Base-by-base conservation (phyloP, 2,888 invertebrate species). In the Platerodrilus igneus region DNA sequence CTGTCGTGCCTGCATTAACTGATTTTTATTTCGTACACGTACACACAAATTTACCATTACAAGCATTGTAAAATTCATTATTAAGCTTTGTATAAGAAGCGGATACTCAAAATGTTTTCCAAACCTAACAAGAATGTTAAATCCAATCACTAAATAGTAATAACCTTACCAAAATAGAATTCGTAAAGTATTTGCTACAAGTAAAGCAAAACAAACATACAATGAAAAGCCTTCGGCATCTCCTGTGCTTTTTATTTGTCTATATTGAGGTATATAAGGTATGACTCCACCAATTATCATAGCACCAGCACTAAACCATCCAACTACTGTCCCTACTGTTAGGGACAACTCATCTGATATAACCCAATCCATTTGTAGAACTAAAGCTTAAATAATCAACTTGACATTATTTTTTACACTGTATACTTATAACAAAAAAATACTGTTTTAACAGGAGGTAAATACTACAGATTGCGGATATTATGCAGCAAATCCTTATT, bases 31-130 rank as follows among this genome's bases (percentile, higher is more conserved):
- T 58, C 84, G 81, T 49, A 93, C 86, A 63, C 75, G 78, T 15
- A 95, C 88, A 75, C 95, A 96, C 30, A 96, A 73, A 67, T 92
- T 87, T 50, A 96, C 86, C 90, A 97, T 90, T 38, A 82, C 75
- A 70, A 95, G 80, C 99, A 99, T 99, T 51, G 92, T 87, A 39
- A 87, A 64, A 63, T 91, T 95, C 99, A 99, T 99, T 40, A 99
- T 81, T 63, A 97, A 79, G 72, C 96, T 97, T 74, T 99, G 99
- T 45, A 92, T 77, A 53, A 99, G 77, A 49, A 99, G 74, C 39
- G 97, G 96, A 63, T 88, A 74, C 73, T 99, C 97, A 76, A 91
- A 99, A 53, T 85, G 86, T 71, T 91, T 94, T 50, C 97, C 97
- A 79, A 99, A 97, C 97, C 97, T 99, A 40, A 25, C 9, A 41